Evolutionary conservation across 92 coral and sea anemone species (phyloP).

Genomic region (Epizoanthus scotinus): DNA sequence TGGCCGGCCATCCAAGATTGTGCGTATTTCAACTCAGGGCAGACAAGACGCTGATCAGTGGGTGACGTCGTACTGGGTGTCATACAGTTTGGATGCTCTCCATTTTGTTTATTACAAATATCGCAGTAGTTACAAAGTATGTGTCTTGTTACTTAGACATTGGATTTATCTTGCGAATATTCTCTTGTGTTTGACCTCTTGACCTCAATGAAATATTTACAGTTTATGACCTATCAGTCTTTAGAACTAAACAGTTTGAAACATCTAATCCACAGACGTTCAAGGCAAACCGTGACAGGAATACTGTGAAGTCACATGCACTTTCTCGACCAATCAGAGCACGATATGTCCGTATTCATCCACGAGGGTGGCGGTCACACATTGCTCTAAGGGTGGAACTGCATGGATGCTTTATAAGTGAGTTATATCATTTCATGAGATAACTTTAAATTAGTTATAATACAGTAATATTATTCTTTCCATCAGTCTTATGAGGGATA

Average conservation of each 20-base stretch:
- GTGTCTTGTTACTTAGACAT: neutral
- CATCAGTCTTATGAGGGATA: no score
- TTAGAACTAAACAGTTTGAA: neutral
- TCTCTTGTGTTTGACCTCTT: no score
- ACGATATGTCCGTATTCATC: slow-evolving; percentile 39
- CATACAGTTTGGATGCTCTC: slow-evolving; percentile 33
- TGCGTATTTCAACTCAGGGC: slow-evolving; percentile 37
- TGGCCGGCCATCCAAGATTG: slow-evolving; percentile 41
- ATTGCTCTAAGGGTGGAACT: slow-evolving; percentile 31
- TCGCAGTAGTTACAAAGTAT: slow-evolving; percentile 8
- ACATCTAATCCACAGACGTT: slow-evolving; percentile 14
- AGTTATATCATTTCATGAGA: neutral
- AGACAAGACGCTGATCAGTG: slow-evolving; percentile 42
- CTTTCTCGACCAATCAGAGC: slow-evolving; percentile 33
- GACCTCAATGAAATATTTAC: no score
- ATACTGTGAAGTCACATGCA: slow-evolving; percentile 31
- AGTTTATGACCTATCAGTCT: no score
- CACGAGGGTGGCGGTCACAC: slow-evolving; percentile 16
- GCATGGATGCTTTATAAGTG: slow-evolving; percentile 34
- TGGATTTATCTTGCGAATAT: no score
- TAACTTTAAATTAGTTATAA: no score
- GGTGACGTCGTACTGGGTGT: slow-evolving; percentile 31
- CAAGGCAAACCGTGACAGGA: slow-evolving; percentile 25
- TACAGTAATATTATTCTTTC: no score
- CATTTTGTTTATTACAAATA: slow-evolving; percentile 29